Conservation (phyloP, 2,113 vertebrate genomes). For the Noturus placidus region DNA sequence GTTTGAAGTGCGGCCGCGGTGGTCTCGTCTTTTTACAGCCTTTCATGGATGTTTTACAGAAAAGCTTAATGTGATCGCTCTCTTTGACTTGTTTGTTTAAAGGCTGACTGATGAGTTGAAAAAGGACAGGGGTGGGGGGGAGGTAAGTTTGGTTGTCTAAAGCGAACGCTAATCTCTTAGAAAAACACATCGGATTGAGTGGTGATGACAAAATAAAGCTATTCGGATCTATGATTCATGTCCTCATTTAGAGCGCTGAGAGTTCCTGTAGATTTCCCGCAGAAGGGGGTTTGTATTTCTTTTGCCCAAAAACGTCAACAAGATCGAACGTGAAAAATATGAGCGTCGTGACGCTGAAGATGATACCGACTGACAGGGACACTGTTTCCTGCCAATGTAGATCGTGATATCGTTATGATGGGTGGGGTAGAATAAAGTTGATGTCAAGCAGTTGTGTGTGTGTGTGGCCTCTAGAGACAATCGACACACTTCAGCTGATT, state of each 20-base stretch:
- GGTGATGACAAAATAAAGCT: background rate
- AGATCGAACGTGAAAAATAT: too few relatives aligned
- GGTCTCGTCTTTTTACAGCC: slow-evolving; percentile 32
- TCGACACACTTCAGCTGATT: background rate
- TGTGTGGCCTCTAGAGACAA: background rate
- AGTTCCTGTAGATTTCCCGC: background rate
- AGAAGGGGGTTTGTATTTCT: too few relatives aligned
- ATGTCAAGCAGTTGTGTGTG: background rate
- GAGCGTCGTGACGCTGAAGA: background rate
- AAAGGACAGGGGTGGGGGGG: background rate
- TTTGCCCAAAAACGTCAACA: background rate
- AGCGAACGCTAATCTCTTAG: slow-evolving; percentile 16
- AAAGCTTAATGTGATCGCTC: slow-evolving; percentile 12
- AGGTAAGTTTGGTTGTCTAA: background rate
- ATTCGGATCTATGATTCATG: background rate
- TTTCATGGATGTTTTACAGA: slow-evolving; percentile 30
- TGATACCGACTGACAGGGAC: background rate
- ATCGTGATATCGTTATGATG: background rate
- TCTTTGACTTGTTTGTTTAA: slow-evolving; percentile 29
- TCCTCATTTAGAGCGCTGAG: background rate
- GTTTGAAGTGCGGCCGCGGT: slow-evolving; percentile 33
- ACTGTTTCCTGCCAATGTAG: too few relatives aligned
- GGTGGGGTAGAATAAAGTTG: background rate
- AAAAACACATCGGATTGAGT: background rate
- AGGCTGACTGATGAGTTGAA: slow-evolving; percentile 27